Evolutionary conservation across 1,140 invertebrate genomes (phyloP), one percentile per base, ranked within the genome.

Genomic region (Teleopsis dalmanni): DNA sequence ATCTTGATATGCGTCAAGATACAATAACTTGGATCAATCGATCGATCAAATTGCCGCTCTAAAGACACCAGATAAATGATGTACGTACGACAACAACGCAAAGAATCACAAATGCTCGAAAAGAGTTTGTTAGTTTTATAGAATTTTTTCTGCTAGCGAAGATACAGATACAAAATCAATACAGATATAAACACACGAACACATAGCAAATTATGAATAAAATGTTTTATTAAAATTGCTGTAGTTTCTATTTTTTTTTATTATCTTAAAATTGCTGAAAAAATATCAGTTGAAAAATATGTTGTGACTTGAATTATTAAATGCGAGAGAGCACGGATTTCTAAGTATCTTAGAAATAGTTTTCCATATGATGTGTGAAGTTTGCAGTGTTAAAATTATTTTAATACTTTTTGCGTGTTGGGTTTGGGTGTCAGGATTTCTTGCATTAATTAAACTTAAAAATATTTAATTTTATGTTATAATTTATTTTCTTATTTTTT

Each of bases 71-170:
- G n/a, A n/a, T n/a, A n/a, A n/a, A n/a, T n/a, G n/a, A n/a, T n/a
- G n/a, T n/a, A n/a, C n/a, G n/a, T n/a, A n/a, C 41, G 25, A 16
- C 27, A 3, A 41, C 27, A 23, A 19, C 35, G 14, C 22, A 31
- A 42, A 43, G 42, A 51, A 46, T 51, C 42, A 51, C 43, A 33
- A 50, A 53, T 53, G 56, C 58, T 57, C 56, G 61, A 57, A 55
- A 58, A 62, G 59, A 61, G 63, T 54, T 59, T 63, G 63, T 66
- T 66, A 66, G 63, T 66, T 66, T 66, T 66, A 66, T 66, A 66
- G 59, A 47, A 63, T 66, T 66, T 66, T 62, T 65, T 57, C 16
- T 25, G 41, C 41, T 18, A 43, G 13, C 11, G 5, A 9, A 13
- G 16, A 6, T 29, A 25, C 16, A 19, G 19, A 23, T 23, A 5